A percentile compares a stretch with the other conserved stretches of the same genome.
Conservation (phyloP, 2,888 invertebrate species). For the Phania funesta region DNA sequence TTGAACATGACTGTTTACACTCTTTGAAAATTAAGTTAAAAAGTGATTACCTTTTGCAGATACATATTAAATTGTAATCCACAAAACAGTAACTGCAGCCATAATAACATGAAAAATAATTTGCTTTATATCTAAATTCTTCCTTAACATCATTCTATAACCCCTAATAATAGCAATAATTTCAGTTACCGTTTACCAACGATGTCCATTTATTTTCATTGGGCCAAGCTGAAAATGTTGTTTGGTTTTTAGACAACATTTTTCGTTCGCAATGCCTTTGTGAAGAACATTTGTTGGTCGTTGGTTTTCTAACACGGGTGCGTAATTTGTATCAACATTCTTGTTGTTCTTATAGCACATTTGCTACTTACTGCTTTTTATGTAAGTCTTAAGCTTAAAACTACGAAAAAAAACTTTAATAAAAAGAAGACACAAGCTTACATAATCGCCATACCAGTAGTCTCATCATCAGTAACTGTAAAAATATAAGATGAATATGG, state of each 20-base stretch:
- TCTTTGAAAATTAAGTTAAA: no score
- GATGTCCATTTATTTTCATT: not conserved
- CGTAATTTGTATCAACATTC: conserved; percentile 57
- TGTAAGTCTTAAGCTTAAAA: conserved; percentile 19
- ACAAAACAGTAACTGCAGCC: not conserved
- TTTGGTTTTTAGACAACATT: conserved; percentile 25
- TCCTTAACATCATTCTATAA: not conserved
- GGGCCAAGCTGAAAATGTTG: not conserved
- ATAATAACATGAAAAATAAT: not conserved
- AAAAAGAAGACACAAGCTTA: conserved; percentile 29
- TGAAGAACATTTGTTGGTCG: conserved; percentile 13
- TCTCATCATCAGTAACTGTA: conserved; percentile 14
- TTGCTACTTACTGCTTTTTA: conserved; percentile 15
- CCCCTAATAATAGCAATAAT: conserved; percentile 19
- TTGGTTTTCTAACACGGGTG: conserved; percentile 58
- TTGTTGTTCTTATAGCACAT: not conserved
- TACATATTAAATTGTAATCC: not conserved
- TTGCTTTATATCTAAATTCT: conserved; percentile 34
- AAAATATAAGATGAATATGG: not conserved
- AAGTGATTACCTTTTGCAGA: no score
- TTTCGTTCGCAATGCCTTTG: conserved; percentile 4
- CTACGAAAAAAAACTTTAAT: not conserved
- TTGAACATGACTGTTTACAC: no score
- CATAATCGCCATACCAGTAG: conserved; percentile 13
- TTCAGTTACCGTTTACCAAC: conserved; percentile 51